Evolutionary conservation across 2,113 vertebrate species (phyloP), one percentile per base, ranked within the genome.

Genomic region (Prunella fulvescens): DNA sequence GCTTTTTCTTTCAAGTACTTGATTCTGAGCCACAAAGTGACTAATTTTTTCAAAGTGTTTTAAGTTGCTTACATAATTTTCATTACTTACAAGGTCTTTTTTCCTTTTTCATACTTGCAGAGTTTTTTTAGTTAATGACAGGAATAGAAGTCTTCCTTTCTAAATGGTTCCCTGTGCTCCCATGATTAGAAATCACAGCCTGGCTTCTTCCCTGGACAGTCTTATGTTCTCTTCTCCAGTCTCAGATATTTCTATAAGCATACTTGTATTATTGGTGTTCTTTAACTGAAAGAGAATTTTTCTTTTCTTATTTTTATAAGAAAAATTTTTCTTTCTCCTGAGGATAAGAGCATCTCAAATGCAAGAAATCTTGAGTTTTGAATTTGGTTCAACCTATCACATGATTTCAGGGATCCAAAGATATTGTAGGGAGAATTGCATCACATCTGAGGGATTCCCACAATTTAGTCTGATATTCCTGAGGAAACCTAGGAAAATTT

Each of bases 401-500:
- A 5, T 44, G 12, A 33, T 7, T n/a, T 5, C 42, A 88, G 40
- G 14, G 18, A 60, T 66, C 19, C 33, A 62, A 66, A 82, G 19
- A 26, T 0, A 1, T 13, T 40, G 6, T 14, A 82, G 12, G 19
- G 16, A 51, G 9, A 72, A 29, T 20, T 42, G 12, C 0, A 2
- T 54, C 25, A 57, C 2, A 3, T 67, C 35, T 76, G 25, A 42
- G 18, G 9, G 22, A n/a, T 78, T 78, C 10, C 17, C 11, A 45
- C 9, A 29, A 25, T 64, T 74, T 53, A 11, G 35, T 48, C 24
- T 88, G 14, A 39, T 76, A 45, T 89, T 87, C 16, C 25, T 33
- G 10, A 57, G 33, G 12, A 45, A 18, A 40, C 6, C 6, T 40
- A 39, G 16, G 19, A 74, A 39, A 50, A 8, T 45, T 61, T 82